A percentile compares a stretch with the other conserved stretches of the same genome.
These are phyloP conservation scores for Danio choprae DNA, from an alignment of 2,797 vertebrate species.

Conservation along the genomic window DNA sequence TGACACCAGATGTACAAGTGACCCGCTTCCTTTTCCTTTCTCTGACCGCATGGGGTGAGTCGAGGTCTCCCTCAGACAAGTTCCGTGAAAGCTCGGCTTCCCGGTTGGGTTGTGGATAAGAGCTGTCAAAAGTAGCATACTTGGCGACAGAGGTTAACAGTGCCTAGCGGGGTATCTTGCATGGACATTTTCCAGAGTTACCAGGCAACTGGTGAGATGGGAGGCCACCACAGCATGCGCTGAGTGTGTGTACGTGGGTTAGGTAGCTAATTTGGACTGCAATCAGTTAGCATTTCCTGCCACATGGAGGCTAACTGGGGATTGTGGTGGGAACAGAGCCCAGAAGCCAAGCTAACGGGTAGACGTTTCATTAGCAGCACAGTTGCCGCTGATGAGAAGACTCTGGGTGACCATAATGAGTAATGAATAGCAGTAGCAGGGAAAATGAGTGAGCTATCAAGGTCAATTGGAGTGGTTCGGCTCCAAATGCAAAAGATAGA, in stretches of 20 bases:
- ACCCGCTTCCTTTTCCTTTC: constrained; percentile 7
- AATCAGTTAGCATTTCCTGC: constrained; percentile 59
- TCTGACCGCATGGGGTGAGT: constrained; percentile 26
- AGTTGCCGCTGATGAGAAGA: constrained; percentile 46
- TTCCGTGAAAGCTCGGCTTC: constrained; percentile 55
- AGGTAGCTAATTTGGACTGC: constrained; percentile 59
- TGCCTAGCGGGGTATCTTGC: constrained; percentile 64
- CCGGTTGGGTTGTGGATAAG: constrained; percentile 61
- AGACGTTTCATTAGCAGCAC: constrained; percentile 60
- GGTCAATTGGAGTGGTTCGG: constrained; percentile 27
- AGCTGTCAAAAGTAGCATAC: constrained; percentile 66
- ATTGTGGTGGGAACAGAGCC: constrained; percentile 55
- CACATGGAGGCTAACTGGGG: constrained; percentile 14
- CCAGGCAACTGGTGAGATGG: constrained; percentile 57
- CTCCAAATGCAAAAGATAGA: constrained; percentile 5
- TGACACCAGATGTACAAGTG: constrained; percentile 65
- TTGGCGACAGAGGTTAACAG: constrained; percentile 66
- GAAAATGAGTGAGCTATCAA: constrained; percentile 48
- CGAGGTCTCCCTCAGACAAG: constrained; percentile 50
- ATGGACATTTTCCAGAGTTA: constrained; percentile 65
- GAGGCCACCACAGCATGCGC: constrained; percentile 38
- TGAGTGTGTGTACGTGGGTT: constrained; percentile 27
- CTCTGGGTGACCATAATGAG: not conserved
- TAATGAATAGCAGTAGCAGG: constrained; percentile 52
- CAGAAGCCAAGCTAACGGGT: constrained; percentile 50